These are phyloP conservation scores for Oryzias melastigma DNA, from an alignment of 2,113 vertebrate genomes.

Conservation along the genomic window DNA sequence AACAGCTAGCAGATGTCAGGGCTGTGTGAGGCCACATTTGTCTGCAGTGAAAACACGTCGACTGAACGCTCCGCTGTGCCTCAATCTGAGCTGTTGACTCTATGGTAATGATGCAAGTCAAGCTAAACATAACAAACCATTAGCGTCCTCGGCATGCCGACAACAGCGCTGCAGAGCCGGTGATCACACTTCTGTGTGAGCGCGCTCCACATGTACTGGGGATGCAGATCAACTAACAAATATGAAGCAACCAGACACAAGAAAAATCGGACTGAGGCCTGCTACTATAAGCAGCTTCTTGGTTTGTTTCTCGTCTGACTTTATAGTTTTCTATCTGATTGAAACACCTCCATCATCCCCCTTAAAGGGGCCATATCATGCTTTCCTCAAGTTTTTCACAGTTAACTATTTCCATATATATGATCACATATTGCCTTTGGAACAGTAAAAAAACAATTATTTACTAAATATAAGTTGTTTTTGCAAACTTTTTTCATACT, in stretches of 20 bases:
- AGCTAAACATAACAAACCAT: constrained; percentile 77
- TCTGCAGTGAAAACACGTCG: constrained; percentile 55
- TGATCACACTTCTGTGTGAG: constrained; percentile 35
- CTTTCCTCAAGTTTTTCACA: no score
- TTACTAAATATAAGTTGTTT: no score
- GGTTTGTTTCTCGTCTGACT: not conserved
- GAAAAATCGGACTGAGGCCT: constrained; percentile 10
- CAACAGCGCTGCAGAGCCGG: constrained; percentile 49
- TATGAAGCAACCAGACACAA: constrained; percentile 18
- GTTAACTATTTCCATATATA: no score
- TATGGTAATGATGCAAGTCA: constrained; percentile 74
- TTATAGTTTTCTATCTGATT: no score
- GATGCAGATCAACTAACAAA: constrained; percentile 56
- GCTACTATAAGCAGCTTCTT: not conserved
- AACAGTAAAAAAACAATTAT: no score
- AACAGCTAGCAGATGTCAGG: constrained; percentile 70
- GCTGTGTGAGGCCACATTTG: constrained; percentile 68
- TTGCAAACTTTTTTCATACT: no score
- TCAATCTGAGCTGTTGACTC: constrained; percentile 72
- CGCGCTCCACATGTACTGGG: constrained; percentile 32
- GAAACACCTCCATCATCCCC: no score
- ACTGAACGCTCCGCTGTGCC: constrained; percentile 64
- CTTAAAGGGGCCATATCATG: no score
- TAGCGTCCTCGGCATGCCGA: constrained; percentile 59
- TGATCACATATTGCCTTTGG: no score